phyloP scores from a whole-genome alignment of 1,140 invertebrate species.

The Drosophila pallidifrons region DNA sequence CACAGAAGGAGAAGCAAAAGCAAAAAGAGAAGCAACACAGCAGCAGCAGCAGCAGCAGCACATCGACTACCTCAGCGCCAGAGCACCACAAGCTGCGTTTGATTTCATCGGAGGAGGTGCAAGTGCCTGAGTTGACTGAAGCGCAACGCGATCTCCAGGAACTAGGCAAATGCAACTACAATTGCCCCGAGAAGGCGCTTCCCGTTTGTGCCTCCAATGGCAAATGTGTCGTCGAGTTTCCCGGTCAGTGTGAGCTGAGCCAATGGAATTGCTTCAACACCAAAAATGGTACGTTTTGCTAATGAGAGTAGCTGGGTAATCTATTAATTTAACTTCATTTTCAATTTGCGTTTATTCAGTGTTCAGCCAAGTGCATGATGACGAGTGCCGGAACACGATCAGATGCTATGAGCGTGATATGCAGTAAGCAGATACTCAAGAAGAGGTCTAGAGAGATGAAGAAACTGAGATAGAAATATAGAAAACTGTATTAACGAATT shows the following conservation, averaged over 20 bases:
- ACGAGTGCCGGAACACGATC: conserved; percentile 63
- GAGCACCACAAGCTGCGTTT: conserved; percentile 35
- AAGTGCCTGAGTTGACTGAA: conserved; percentile 58
- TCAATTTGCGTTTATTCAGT: conserved; percentile 32
- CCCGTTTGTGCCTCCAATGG: conserved; percentile 72
- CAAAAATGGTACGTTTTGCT: conserved; percentile 60
- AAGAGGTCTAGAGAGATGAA: not conserved
- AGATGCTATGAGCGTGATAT: conserved; percentile 68
- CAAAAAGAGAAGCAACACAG: conserved; percentile 23
- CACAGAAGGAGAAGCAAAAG: conserved; percentile 44
- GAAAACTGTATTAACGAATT: conserved; percentile 12
- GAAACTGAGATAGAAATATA: not conserved
- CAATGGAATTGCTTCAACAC: conserved; percentile 78
- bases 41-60: conserved; percentile 1
- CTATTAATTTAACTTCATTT: not conserved
- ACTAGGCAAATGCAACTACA: conserved; percentile 66
- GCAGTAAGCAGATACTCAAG: conserved; percentile 22
- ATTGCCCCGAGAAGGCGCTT: conserved; percentile 56
- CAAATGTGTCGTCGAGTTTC: conserved; percentile 71
- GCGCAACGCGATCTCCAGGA: conserved; percentile 52
- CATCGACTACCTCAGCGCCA: conserved; percentile 6
- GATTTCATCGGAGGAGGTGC: conserved; percentile 42
- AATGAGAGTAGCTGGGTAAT: not conserved
- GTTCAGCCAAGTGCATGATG: conserved; percentile 68
- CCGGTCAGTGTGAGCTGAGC: conserved; percentile 73